Conservation (phyloP, 1,140 invertebrate genomes). For the Drosophila sp. region DNA sequence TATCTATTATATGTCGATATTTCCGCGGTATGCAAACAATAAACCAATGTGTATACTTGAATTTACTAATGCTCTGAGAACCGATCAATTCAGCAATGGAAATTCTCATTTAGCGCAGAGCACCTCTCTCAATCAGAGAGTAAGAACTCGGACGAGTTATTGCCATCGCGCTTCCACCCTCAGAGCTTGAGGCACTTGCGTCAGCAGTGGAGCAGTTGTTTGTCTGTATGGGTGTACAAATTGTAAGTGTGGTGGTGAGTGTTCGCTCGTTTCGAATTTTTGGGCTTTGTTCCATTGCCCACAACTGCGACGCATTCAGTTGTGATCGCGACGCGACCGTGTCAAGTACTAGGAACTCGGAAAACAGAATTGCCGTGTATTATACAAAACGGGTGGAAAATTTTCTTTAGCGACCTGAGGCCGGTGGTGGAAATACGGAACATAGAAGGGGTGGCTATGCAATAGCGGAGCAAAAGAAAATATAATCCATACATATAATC, state of each 20-base stretch:
- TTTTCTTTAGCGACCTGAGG: slow-evolving; percentile 56
- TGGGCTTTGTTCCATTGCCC: slow-evolving; percentile 66
- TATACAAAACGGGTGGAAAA: slow-evolving; percentile 69
- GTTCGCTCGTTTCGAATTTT: slow-evolving; percentile 36
- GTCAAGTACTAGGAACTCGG: slow-evolving; percentile 56
- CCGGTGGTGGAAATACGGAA: slow-evolving; percentile 69
- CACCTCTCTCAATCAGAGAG: slow-evolving; percentile 8
- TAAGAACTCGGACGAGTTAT: slow-evolving; percentile 39
- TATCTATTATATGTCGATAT: slow-evolving; percentile 4
- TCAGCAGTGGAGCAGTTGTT: slow-evolving; percentile 30
- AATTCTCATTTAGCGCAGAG: slow-evolving; percentile 11
- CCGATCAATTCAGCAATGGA: slow-evolving; percentile 32
- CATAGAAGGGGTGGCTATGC: slow-evolving; percentile 28
- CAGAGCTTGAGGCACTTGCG: slow-evolving; percentile 4
- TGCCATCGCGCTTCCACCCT: slow-evolving; percentile 25
- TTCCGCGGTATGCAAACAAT: slow-evolving; percentile 12
- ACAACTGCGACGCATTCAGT: slow-evolving; percentile 63
- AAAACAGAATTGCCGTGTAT: not conserved
- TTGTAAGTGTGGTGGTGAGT: slow-evolving; percentile 23
- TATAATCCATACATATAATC: slow-evolving; percentile 19
- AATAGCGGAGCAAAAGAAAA: slow-evolving; percentile 29
- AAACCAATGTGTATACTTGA: slow-evolving; percentile 7
- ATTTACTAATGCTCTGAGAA: slow-evolving; percentile 16
- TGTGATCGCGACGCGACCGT: slow-evolving; percentile 72
- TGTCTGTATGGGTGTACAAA: slow-evolving; percentile 1